These are phyloP conservation scores for Nasonia longicornis DNA, from an alignment of 1,140 invertebrate species.

Conservation along the genomic window DNA sequence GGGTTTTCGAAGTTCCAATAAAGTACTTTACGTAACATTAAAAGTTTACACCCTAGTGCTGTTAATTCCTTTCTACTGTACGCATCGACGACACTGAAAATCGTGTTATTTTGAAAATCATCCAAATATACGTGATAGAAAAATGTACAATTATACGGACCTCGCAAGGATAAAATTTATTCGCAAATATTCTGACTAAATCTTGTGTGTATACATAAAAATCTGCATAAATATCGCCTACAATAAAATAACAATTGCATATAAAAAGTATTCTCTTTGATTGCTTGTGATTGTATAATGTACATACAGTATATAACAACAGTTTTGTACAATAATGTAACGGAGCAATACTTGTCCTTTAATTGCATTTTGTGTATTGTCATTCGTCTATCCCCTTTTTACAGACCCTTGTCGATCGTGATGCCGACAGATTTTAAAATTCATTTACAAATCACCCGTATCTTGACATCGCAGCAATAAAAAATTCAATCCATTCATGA, in stretches of 20 bases:
- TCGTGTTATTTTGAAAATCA: too few relatives aligned
- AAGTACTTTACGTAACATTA: too few relatives aligned
- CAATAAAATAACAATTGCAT: constrained; percentile 27
- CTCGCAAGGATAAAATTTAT: constrained; percentile 26
- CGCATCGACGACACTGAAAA: too few relatives aligned
- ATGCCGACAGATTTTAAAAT: constrained; percentile 2
- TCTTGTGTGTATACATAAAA: constrained; percentile 38
- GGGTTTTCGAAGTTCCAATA: too few relatives aligned
- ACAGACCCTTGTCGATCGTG: background rate
- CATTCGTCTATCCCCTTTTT: background rate
- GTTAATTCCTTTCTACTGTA: too few relatives aligned
- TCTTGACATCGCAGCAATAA: background rate
- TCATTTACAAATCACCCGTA: background rate
- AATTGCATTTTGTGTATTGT: constrained; percentile 18
- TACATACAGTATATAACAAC: constrained; percentile 30
- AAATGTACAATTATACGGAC: background rate
- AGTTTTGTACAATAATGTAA: constrained; percentile 34
- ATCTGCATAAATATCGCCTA: constrained; percentile 15
- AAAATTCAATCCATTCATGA: background rate
- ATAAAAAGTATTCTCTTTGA: constrained; percentile 34
- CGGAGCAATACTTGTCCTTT: background rate
- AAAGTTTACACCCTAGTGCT: too few relatives aligned
- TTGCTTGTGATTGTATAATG: background rate
- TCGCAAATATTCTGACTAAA: constrained; percentile 16
- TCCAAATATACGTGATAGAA: too few relatives aligned